A percentile compares a stretch with the other conserved stretches of the same genome.
These are phyloP conservation scores for Piscicola geometra DNA, from an alignment of 2,888 invertebrate genomes.

Conservation along the genomic window DNA sequence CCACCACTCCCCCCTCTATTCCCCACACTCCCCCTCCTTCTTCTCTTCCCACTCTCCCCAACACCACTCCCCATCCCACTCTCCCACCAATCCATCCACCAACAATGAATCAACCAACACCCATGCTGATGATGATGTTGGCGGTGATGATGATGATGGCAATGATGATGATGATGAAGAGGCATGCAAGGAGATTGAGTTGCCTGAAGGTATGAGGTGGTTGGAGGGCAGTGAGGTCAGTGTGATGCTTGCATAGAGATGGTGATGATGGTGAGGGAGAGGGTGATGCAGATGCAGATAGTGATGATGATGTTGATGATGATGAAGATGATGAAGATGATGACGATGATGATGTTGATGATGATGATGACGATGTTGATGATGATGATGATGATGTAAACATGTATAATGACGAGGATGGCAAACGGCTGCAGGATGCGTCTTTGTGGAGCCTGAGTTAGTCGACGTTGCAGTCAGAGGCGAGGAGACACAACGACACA, in stretches of 20 bases:
- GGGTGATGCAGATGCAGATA: not conserved
- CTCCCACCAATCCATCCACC: not conserved
- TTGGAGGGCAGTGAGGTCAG: not conserved
- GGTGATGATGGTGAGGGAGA: too few relatives aligned
- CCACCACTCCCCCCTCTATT: not conserved
- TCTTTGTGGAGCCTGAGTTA: slow-evolving; percentile 35
- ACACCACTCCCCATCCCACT: not conserved
- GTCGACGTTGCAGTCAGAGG: slow-evolving; percentile 26
- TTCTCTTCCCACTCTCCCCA: not conserved
- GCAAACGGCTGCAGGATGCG: slow-evolving; percentile 18
- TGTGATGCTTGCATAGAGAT: not conserved
- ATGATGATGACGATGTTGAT: too few relatives aligned
- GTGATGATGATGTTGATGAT: too few relatives aligned
- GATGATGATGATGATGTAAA: not conserved
- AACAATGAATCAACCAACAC: not conserved
- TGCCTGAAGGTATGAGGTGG: slow-evolving; percentile 2
- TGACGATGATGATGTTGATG: not conserved
- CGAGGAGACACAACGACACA: slow-evolving; percentile 16
- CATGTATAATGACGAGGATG: not conserved
- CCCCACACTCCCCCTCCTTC: too few relatives aligned
- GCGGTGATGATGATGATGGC: not conserved
- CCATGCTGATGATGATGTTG: too few relatives aligned
- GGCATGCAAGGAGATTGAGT: not conserved
- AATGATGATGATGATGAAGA: not conserved
- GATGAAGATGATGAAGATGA: too few relatives aligned